Base-by-base conservation (phyloP, 2,797 vertebrate genomes). In the Lepus oiostolus region DNA sequence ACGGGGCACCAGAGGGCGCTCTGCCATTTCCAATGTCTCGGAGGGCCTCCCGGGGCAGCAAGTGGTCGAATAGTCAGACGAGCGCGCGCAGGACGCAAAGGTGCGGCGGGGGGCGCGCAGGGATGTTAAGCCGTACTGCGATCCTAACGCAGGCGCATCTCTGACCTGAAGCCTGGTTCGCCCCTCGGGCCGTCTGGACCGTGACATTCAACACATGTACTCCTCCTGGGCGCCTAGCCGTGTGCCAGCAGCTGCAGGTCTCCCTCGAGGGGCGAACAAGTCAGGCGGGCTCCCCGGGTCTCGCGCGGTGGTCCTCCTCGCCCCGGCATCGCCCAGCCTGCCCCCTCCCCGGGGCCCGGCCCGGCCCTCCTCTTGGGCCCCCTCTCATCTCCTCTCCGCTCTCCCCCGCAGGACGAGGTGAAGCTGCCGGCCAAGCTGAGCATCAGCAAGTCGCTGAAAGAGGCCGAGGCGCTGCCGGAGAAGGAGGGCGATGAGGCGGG, bases 361-460 rank as follows among this genome's bases (percentile, higher is more conserved):
- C 50, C 35, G 4, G 24, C 35, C 83, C 9, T 16, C 7, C 32
- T 1, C 30, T 26, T 22, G 13, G 68, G 12, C 28, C n/a, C 32
- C n/a, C 16, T 52, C 94, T 96, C 65, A 95, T 30, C 81, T 16
- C 84, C 2, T 1, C 38, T 91, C n/a, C 94, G 95, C 94, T 97
- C 88, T 97, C 89, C 96, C 97, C 96, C 97, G 60, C 97, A 99
- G 99, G 99, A 99, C 96, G 98, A 99, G 95, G 98, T 99, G 97
- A 99, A 99, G 97, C 96, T 99, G 81, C 98, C 99, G 0, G 99
- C 99, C 47, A 99, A 99, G 95, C 97, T 99, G 96, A 99, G 98
- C 97, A 98, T 99, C 95, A 99, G 99, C 94, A 99, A 99, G 98
- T 98, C 99, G 68, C 97, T 98, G 75, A 99, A 99, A 95, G 98